Conservation (phyloP, 2,797 vertebrate species). For the Telmatherina bonti region DNA sequence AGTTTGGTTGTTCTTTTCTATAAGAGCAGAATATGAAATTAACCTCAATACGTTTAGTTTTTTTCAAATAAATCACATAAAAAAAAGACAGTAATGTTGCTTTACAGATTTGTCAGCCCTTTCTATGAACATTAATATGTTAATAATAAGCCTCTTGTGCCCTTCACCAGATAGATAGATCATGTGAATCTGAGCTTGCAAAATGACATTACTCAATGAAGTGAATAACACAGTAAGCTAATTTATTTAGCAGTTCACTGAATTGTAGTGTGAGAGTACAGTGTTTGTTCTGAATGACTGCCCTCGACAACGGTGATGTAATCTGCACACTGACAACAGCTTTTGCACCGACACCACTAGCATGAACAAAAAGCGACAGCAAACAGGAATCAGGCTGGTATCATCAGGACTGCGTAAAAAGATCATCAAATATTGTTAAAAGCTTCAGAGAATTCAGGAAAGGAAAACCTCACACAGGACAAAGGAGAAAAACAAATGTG, state of each 20-base stretch:
- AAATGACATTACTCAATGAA: constrained; percentile 59
- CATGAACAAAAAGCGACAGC: not conserved
- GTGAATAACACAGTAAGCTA: constrained; percentile 46
- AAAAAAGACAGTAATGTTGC: not conserved
- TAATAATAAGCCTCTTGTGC: constrained; percentile 34
- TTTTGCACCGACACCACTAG: not conserved
- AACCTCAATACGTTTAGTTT: not conserved
- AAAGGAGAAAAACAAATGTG: too few species aligned
- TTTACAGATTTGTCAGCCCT: constrained; percentile 13
- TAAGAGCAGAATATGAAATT: too few species aligned
- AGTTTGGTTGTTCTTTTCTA: too few species aligned
- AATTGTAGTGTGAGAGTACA: constrained; percentile 41
- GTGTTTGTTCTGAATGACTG: constrained; percentile 25
- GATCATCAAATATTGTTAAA: not conserved
- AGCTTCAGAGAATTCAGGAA: too few species aligned
- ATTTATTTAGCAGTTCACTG: constrained; percentile 66
- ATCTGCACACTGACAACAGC: constrained; percentile 30
- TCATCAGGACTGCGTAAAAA: not conserved
- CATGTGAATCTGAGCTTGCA: constrained; percentile 39
- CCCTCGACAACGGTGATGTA: constrained; percentile 11
- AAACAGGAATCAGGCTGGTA: not conserved
- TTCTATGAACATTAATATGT: constrained; percentile 29
- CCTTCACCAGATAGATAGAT: constrained; percentile 17
- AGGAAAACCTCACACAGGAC: too few species aligned
- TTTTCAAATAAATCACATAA: constrained; percentile 1